Evolutionary conservation across 2,888 invertebrate genomes (phyloP).

Genomic region (Ennomos quercinarius): DNA sequence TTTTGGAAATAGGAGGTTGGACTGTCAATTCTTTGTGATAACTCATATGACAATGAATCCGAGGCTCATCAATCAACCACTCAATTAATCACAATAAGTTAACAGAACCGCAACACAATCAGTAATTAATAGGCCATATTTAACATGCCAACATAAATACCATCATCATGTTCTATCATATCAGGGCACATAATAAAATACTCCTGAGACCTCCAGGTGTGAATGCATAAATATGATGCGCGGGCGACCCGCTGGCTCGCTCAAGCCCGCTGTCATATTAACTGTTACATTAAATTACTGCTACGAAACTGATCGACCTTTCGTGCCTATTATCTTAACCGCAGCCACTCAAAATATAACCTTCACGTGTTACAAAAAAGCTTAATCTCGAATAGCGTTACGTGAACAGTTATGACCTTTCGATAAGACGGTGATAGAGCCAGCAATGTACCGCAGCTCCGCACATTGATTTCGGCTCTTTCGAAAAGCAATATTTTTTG

Average conservation of each 20-base stretch:
- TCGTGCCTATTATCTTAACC: constrained; percentile 67
- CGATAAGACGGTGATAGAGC: constrained; percentile 40
- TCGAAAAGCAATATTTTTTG: constrained; percentile 82
- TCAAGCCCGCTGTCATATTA: constrained; percentile 85
- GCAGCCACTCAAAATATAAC: constrained; percentile 46
- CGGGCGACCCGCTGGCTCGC: constrained; percentile 82
- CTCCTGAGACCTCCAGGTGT: constrained; percentile 82
- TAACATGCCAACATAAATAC: constrained; percentile 78
- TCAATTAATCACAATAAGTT: constrained; percentile 77
- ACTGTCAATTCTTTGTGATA: neutral
- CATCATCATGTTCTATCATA: constrained; percentile 70
- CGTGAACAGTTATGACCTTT: constrained; percentile 45
- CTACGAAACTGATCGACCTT: constrained; percentile 73
- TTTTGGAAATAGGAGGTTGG: no score
- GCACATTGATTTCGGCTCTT: constrained; percentile 85
- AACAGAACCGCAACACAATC: constrained; percentile 79
- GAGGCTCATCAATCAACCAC: constrained; percentile 42
- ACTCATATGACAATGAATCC: constrained; percentile 39
- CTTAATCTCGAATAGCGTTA: constrained; percentile 30
- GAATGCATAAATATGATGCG: constrained; percentile 83
- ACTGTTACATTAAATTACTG: constrained; percentile 85
- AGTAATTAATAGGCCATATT: constrained; percentile 82
- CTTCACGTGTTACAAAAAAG: constrained; percentile 33
- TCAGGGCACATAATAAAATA: constrained; percentile 70
- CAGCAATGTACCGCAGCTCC: constrained; percentile 71